Evolutionary conservation across 2,113 vertebrate species (phyloP).

Genomic region (Psephotus haematonotus): DNA sequence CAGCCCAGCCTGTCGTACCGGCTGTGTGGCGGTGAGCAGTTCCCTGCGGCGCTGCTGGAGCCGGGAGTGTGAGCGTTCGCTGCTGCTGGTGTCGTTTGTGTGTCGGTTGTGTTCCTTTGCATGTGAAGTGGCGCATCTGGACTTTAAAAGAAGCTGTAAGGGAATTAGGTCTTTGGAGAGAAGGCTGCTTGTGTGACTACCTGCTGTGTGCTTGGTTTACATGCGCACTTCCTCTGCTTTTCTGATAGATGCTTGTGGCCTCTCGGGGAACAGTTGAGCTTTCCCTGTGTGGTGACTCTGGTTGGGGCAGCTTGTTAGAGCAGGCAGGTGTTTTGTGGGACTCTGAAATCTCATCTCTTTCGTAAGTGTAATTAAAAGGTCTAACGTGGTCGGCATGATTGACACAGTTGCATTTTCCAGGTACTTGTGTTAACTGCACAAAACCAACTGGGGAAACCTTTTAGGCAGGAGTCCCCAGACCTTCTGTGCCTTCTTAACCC

Average conservation of each 20-base stretch:
- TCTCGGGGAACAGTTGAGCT: not conserved
- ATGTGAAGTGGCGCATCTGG: not conserved
- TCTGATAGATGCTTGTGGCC: not conserved
- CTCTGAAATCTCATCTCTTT: not conserved
- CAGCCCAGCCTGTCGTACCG: not conserved
- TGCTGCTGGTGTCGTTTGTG: not conserved
- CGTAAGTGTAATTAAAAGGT: not conserved
- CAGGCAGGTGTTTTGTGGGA: not conserved
- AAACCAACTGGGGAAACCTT: not conserved
- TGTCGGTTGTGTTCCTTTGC: not conserved
- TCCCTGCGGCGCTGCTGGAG: not conserved
- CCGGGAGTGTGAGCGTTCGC: not conserved
- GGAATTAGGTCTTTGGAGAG: not conserved
- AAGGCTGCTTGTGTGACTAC: not conserved
- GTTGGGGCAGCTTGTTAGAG: too few species aligned
- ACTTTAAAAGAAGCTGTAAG: not conserved
- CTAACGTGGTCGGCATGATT: rapidly evolving
- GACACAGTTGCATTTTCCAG: rapidly evolving
- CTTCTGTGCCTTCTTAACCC: not conserved
- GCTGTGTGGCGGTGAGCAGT: not conserved
- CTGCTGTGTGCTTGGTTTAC: not conserved
- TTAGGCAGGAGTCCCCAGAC: too few species aligned
- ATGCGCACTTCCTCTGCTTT: rapidly evolving
- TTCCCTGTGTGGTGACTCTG: not conserved
- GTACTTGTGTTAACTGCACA: not conserved